These are phyloP conservation scores for Acronicta leporina DNA, from an alignment of 2,888 invertebrate genomes.

Conservation along the genomic window DNA sequence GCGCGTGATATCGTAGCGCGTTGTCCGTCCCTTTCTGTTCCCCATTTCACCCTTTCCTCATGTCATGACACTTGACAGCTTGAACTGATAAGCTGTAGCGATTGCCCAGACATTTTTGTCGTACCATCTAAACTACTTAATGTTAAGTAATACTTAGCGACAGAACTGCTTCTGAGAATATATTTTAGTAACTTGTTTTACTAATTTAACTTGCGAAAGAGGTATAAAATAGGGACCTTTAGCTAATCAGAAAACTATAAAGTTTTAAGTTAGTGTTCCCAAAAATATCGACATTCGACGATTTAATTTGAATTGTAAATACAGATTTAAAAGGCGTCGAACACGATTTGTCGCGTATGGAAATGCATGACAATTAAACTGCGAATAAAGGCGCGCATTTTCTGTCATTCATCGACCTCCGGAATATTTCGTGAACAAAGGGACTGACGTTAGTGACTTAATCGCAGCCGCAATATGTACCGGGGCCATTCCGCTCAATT, in stretches of 20 bases:
- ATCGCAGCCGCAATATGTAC: constrained; percentile 58
- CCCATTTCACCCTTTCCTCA: constrained; percentile 66
- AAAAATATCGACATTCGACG: background rate
- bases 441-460: constrained; percentile 62
- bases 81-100: constrained; percentile 67
- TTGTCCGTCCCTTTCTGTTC: constrained; percentile 68
- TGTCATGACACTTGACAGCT: constrained; percentile 58
- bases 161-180: constrained; percentile 9
- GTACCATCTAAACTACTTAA: constrained; percentile 6
- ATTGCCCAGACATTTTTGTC: constrained; percentile 24
- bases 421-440: constrained; percentile 22
- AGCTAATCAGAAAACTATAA: background rate
- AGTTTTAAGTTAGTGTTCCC: background rate
- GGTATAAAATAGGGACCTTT: background rate
- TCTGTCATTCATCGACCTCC: constrained; percentile 44
- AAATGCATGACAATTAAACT: constrained; percentile 32
- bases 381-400: constrained; percentile 36
- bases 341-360: constrained; percentile 33
- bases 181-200: background rate
- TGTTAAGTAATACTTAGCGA: constrained; percentile 12
- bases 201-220: background rate
- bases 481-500: constrained; percentile 84
- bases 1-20: constrained; percentile 72
- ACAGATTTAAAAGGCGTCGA: constrained; percentile 9
- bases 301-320: constrained; percentile 24